Evolutionary conservation across 2,888 invertebrate species (phyloP), one percentile per base, ranked within the genome.

Genomic region (Eilema sororculum): DNA sequence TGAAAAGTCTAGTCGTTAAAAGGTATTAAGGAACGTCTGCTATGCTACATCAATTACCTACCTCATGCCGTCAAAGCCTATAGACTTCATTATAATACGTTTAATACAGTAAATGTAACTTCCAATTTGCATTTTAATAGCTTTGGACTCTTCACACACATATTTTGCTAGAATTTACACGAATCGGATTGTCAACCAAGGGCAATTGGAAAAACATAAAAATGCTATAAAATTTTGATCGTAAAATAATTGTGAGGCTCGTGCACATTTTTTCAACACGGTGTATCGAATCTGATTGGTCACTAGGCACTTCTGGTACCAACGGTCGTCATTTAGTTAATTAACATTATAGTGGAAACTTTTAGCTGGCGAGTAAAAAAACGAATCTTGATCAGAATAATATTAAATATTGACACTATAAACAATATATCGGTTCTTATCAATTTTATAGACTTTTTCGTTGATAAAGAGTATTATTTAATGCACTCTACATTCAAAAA

Each of bases 81-180:
- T 72, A 57, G 67, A 65, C 70, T 61, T 79, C 72, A 77, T 74
- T 76, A 76, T 68, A 30, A 67, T 68, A 77, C 72, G 76, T 80
- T 82, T 82, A 80, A 73, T 74, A 77, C 75, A 77, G 79, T 87
- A 85, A 88, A 89, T 81, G 88, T 86, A 87, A 87, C 79, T 82
- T 86, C 78, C 79, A 86, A 94, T 94, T 93, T 89, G 87, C 92
- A 95, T 94, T 88, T 91, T 90, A 93, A 93, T 93, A 85, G 86
- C 83, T 83, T 87, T 71, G 83, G 84, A 87, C 85, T 87, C 87
- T 87, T 89, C 86, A 86, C 87, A 89, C 84, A 85, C 89, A 89
- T 91, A 92, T 91, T 91, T 92, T 86, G 90, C 93, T 95, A 95
- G 92, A 93, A 89, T 92, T 93, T 93, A 93, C 90, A 89, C 88